Conservation (phyloP, 2,797 vertebrate genomes). For the Poecilia picta region DNA sequence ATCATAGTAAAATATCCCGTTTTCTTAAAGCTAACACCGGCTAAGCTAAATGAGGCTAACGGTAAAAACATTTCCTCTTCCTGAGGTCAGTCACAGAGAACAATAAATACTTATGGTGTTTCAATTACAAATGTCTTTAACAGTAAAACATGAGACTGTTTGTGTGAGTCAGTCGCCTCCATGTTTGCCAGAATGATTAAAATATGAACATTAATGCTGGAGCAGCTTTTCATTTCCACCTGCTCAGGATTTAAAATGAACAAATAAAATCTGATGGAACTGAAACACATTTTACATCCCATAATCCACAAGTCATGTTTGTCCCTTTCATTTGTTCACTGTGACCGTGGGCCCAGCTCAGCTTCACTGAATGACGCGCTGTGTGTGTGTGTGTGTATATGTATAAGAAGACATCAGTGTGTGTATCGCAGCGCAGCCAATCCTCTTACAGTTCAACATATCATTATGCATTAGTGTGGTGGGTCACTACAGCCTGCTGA, state of each 20-base stretch:
- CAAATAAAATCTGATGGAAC: background rate
- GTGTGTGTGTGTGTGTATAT: slow-evolving; percentile 21
- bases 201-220: too few relatives aligned
- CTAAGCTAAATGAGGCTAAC: too few relatives aligned
- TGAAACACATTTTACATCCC: background rate
- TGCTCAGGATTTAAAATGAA: background rate
- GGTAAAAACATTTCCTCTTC: too few relatives aligned
- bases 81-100: too few relatives aligned
- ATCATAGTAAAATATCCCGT: too few relatives aligned
- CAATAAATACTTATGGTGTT: too few relatives aligned
- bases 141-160: too few relatives aligned
- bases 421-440: slow-evolving; percentile 31
- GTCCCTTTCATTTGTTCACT: background rate
- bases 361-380: background rate
- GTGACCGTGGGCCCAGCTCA: background rate
- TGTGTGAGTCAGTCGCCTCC: too few relatives aligned
- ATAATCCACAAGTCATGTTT: background rate
- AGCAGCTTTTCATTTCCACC: too few relatives aligned
- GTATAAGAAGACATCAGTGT: slow-evolving; percentile 24
- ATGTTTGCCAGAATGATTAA: too few relatives aligned
- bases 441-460: slow-evolving; percentile 44
- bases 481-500: slow-evolving; percentile 13
- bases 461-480: slow-evolving; percentile 50
- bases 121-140: too few relatives aligned
- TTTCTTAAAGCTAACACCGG: too few relatives aligned